Evolutionary conservation across 1,140 invertebrate species (phyloP), one percentile per base, ranked within the genome.

Genomic region (Bathynomus jamesi): DNA sequence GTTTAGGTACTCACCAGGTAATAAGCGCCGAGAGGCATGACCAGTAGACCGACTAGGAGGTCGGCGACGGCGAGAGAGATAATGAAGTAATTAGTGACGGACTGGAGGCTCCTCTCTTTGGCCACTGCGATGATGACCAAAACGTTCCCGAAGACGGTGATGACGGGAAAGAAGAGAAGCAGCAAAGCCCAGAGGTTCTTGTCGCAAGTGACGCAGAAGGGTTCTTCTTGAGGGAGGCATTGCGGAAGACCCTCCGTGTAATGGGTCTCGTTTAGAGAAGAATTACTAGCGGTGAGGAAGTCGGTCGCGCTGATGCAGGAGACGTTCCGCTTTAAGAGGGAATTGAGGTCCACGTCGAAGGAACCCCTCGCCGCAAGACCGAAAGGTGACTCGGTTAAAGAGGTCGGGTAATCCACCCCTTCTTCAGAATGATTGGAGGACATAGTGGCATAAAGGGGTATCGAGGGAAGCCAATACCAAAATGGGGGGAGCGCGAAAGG

Each of bases 41-140:
- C 93, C 80, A 94, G 90, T 61, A 94, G 82, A 78, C 90, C 92
- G 78, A 98, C 94, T 60, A 98, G 85, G 24, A 98, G 85, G 84
- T 98, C 95, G 30, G 95, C 94, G 61, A 96, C 89, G 11, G 95
- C 94, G 80, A 98, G 82, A 32, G 94, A 96, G 67, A 96, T 84
- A 66, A 98, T 87, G 82, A 98, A 95, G 82, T 95, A 94, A 83
- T 98, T 97, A 61, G 95, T 97, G 27, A 96, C 91, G 78, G 95
- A 95, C 80, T 96, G 91, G 75, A 98, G 86, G 77, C 88, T 85
- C 65, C 89, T 87, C 83, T 96, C 93, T 65, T 87, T 82, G 1
- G 87, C 84, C 10, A 91, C 89, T 0, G 89, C 89, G 1, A 88
- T 80, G 64, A 91, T 89, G 0, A 91, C 89, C 10, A 92, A 80